These are phyloP conservation scores for Eriocheir sinensis DNA, from an alignment of 1,140 invertebrate species.

Conservation along the genomic window DNA sequence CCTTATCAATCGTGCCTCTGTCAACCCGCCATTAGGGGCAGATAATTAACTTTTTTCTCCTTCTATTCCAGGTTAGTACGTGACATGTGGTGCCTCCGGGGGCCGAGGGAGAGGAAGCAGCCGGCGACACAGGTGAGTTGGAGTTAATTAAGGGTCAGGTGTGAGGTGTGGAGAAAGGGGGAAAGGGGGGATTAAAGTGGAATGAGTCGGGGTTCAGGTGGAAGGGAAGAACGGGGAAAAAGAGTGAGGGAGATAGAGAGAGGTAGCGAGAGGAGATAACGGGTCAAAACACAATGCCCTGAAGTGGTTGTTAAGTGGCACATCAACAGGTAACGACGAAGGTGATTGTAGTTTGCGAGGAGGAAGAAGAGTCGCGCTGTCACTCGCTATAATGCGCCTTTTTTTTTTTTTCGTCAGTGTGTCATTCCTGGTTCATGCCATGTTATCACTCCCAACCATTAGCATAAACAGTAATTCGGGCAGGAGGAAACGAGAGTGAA, in stretches of 20 bases:
- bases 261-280: neutral
- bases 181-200: neutral
- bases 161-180: neutral
- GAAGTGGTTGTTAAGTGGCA: neutral
- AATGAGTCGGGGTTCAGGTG: neutral
- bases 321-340: neutral
- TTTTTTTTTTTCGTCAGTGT: neutral
- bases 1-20: neutral
- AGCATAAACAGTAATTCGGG: neutral
- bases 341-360: neutral
- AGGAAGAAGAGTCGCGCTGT: neutral
- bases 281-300: neutral
- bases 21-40: conserved; percentile 19
- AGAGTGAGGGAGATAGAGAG: neutral
- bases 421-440: neutral
- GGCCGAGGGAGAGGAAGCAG: conserved; percentile 1
- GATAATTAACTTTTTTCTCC: conserved; percentile 34
- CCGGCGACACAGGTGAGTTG: conserved; percentile 31
- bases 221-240: neutral
- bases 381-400: neutral
- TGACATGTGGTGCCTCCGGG: neutral
- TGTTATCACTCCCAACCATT: neutral
- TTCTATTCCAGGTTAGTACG: conserved; percentile 54
- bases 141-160: conserved; percentile 23
- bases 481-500: neutral